Conservation (phyloP, 2,888 invertebrate species). For the Autographa pulchrina region DNA sequence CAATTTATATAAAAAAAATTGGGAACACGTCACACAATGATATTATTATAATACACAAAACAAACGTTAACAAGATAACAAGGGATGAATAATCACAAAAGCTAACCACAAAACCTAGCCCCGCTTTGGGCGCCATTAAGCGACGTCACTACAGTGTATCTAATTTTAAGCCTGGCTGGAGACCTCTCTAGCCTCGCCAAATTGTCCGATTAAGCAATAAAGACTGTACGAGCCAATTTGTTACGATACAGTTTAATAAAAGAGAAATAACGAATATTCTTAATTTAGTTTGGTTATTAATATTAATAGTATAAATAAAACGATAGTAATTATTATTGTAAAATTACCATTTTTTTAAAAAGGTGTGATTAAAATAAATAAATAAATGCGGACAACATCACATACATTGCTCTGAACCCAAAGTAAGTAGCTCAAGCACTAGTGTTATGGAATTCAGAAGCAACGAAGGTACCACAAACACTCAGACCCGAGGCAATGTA, state of each 20-base stretch:
- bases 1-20: too few relatives aligned
- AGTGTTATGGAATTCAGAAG: too few relatives aligned
- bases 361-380: too few relatives aligned
- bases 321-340: too few relatives aligned
- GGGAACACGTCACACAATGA: too few relatives aligned
- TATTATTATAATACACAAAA: background rate
- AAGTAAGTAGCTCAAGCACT: too few relatives aligned
- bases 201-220: conserved; percentile 9
- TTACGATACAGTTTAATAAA: background rate
- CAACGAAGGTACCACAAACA: too few relatives aligned
- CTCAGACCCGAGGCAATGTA: too few relatives aligned
- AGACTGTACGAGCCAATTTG: conserved; percentile 4
- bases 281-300: background rate
- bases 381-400: too few relatives aligned
- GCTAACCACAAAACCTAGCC: background rate
- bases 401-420: too few relatives aligned
- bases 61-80: background rate
- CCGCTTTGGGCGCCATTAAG: background rate
- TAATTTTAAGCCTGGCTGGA: conserved; percentile 6
- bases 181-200: conserved; percentile 3
- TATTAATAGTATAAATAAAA: background rate
- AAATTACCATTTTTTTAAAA: too few relatives aligned
- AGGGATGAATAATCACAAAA: background rate
- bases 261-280: background rate
- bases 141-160: background rate